Percentiles rank a stretch among this genome's conserved stretches.
These are phyloP conservation scores for Tetramorium parvispinum DNA, from an alignment of 1,140 invertebrate species.

Conservation along the genomic window DNA sequence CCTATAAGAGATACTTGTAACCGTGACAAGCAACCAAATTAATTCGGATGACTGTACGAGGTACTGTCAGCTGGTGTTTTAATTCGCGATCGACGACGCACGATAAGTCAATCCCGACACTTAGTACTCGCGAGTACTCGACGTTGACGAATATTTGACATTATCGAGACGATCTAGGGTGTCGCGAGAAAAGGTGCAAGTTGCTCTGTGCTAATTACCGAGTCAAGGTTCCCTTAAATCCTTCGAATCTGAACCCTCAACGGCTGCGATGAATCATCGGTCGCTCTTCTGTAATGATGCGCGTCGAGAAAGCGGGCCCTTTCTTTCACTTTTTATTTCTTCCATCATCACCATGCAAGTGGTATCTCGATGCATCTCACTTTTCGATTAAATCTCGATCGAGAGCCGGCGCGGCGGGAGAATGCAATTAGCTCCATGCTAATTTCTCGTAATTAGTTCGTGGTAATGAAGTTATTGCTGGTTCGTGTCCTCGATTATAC, in stretches of 20 bases:
- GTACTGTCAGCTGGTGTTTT: conserved; percentile 51
- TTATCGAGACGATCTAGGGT: conserved; percentile 21
- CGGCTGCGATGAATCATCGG: conserved; percentile 14
- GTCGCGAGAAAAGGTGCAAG: conserved; percentile 30
- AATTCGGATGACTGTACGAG: conserved; percentile 44
- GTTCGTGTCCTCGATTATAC: conserved; percentile 81
- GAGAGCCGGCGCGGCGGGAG: conserved; percentile 60
- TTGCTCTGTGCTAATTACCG: conserved; percentile 36
- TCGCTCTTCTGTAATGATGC: conserved; percentile 4
- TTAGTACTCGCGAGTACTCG: neutral
- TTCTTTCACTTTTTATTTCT: conserved; percentile 23
- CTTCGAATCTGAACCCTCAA: conserved; percentile 20
- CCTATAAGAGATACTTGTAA: neutral
- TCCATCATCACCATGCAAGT: neutral
- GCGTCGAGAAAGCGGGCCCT: conserved; percentile 9
- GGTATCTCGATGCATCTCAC: neutral
- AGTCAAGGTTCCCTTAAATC: neutral
- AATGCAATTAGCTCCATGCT: conserved; percentile 78
- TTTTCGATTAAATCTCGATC: conserved; percentile 80
- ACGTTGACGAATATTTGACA: conserved; percentile 25
- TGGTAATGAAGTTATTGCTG: conserved; percentile 83
- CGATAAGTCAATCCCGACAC: conserved; percentile 40
- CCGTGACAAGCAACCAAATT: conserved; percentile 39
- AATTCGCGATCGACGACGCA: conserved; percentile 42
- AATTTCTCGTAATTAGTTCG: conserved; percentile 81